A percentile compares a stretch with the other conserved stretches of the same genome.
phyloP scores from a whole-genome alignment of 2,888 invertebrate genomes.

The Argyresthia goedartella region DNA sequence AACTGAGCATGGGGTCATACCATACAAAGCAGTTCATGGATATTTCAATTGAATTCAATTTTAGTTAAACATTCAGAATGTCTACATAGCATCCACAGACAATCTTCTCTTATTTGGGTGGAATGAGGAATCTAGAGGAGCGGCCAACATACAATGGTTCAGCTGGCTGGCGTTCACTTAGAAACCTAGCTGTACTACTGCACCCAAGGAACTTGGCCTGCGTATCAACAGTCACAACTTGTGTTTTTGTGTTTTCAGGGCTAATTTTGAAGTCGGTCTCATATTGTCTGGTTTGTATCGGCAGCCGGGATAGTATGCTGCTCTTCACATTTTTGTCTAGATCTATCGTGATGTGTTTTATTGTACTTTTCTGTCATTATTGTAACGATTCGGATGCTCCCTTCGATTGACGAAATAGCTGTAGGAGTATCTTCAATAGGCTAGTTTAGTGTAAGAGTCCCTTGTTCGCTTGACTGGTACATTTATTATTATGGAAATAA shows the following conservation, averaged over 20 bases:
- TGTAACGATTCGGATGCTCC: neutral
- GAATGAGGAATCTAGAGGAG: too few species aligned
- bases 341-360: conserved; percentile 18
- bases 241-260: conserved; percentile 53
- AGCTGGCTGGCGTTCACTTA: too few species aligned
- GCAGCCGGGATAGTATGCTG: conserved; percentile 36
- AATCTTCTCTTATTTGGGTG: too few species aligned
- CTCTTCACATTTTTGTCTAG: conserved; percentile 33
- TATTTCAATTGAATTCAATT: too few species aligned
- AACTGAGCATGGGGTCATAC: too few species aligned
- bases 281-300: conserved; percentile 37
- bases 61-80: too few species aligned
- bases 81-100: too few species aligned
- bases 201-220: too few species aligned
- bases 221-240: conserved; percentile 2
- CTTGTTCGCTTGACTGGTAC: neutral
- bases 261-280: conserved; percentile 39
- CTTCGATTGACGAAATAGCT: neutral
- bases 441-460: conserved; percentile 1
- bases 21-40: too few species aligned
- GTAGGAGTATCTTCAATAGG: neutral
- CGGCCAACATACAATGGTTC: too few species aligned
- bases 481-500: neutral
- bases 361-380: neutral
- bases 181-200: too few species aligned